Evolutionary conservation across 1,140 invertebrate species (phyloP), one percentile per base, ranked within the genome.

Genomic region (Metaphire vulgaris): DNA sequence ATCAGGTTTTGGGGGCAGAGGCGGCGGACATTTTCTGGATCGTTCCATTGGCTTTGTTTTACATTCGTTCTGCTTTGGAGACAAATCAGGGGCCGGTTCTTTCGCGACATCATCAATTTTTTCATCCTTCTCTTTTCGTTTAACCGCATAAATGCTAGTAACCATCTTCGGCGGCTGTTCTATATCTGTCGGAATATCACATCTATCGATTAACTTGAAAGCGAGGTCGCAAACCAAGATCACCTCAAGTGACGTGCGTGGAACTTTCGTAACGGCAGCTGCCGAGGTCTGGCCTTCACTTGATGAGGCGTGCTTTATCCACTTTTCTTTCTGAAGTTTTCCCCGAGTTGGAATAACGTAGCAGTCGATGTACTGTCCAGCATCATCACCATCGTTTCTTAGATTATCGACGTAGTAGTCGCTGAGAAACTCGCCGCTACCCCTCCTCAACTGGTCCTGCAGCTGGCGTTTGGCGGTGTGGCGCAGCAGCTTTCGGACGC

Each of bases 1-100:
- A 31, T 69, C 76, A 12, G 76, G 76, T 68, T 77, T 77, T 2
- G 76, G 76, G n/a, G 76, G 76, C 31, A 77, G 33, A 12, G 76
- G 76, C n/a, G 76, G 76, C 1, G 76, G 76, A 41, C 33, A 41
- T 12, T 32, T 28, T 1, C 34, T 30, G 32, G 30, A 34, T 34
- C 14, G n/a, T 21, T 41, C 34, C 34, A 34, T 2, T 34, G 28
- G 32, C 28, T 41, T 41, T 41, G 56, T 1, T 26, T 64, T 1
- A n/a, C 33, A 15, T 26, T 41, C 2, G 16, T 56, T 33, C 21
- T 64, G 26, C 26, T 41, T 56, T 64, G 26, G 21, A 28, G 28
- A 41, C n/a, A 56, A 34, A 31, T 41, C 26, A 6, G 72, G 32
- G 1, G 33, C 28, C 28, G 33, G 32, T 1, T 73, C n/a, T 31